Percentiles rank a stretch among this genome's conserved stretches.
Conservation (phyloP, 1,140 invertebrate genomes). For the Caligus rogercresseyi region DNA sequence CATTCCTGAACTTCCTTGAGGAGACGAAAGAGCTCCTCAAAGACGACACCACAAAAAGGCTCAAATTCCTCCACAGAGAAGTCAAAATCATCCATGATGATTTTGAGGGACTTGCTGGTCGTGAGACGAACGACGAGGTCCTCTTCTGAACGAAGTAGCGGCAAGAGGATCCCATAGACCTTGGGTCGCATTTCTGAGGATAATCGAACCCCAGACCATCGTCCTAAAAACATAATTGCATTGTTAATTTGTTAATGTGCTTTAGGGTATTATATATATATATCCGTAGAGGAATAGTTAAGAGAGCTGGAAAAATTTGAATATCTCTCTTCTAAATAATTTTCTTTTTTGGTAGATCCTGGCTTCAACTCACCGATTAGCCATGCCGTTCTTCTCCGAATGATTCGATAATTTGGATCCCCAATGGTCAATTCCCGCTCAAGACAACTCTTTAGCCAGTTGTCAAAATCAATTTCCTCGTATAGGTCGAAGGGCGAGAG, state of each 20-base stretch:
- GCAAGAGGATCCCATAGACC: conserved; percentile 47
- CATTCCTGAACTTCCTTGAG: conserved; percentile 72
- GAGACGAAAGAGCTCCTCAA: conserved; percentile 58
- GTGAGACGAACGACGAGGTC: conserved; percentile 53
- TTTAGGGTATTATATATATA: too few species aligned
- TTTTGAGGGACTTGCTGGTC: conserved; percentile 52
- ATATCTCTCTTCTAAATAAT: too few species aligned
- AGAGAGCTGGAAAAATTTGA: too few species aligned
- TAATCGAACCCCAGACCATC: conserved; percentile 72
- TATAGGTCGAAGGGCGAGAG: conserved; percentile 75
- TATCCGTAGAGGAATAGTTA: too few species aligned
- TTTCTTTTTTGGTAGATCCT: too few species aligned
- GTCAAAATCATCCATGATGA: conserved; percentile 75
- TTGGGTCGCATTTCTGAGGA: conserved; percentile 53
- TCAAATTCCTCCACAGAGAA: conserved; percentile 67
- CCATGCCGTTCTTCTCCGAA: conserved; percentile 69
- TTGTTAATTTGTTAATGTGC: conserved; percentile 30
- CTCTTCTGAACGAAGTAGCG: conserved; percentile 25
- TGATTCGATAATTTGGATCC: conserved; percentile 65
- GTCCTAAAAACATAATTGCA: conserved; percentile 32
- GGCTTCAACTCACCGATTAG: too few species aligned
- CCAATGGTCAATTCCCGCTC: conserved; percentile 60
- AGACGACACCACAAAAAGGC: conserved; percentile 54
- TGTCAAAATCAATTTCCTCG: conserved; percentile 81
- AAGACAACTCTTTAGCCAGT: conserved; percentile 70